A percentile compares a stretch with the other conserved stretches of the same genome.
Conservation (phyloP, 2,113 vertebrate species). For the Octodon degus region DNA sequence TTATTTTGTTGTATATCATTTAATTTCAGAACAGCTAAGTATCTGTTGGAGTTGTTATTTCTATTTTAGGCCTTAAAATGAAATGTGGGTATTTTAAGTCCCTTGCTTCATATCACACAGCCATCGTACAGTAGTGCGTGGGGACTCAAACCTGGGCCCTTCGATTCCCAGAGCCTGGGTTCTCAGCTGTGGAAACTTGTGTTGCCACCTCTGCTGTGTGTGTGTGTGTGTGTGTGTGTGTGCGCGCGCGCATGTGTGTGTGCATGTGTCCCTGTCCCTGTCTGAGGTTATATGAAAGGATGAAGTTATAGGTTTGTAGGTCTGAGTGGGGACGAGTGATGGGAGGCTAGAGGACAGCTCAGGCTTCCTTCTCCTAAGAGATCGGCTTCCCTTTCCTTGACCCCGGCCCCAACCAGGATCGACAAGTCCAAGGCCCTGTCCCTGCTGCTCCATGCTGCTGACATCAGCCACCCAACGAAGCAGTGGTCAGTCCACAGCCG, state of each 20-base stretch:
- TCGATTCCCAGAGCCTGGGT: background rate
- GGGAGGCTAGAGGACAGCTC: background rate
- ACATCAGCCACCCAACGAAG: slow-evolving; percentile 95
- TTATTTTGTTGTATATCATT: slow-evolving; percentile 43
- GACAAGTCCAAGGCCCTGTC: slow-evolving; percentile 94
- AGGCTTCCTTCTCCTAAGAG: slow-evolving; percentile 17
- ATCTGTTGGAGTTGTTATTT: slow-evolving; percentile 11
- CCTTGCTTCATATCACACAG: background rate
- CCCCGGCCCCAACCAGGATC: slow-evolving; percentile 83
- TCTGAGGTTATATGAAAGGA: background rate
- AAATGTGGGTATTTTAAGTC: slow-evolving; percentile 47
- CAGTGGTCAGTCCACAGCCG: slow-evolving; percentile 92
- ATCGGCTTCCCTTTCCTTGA: slow-evolving; percentile 23
- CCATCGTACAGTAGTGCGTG: background rate
- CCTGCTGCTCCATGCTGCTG: slow-evolving; percentile 93
- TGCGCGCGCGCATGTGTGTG: background rate
- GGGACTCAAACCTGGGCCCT: background rate
- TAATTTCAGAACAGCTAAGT: slow-evolving; percentile 52
- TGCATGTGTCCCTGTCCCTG: background rate
- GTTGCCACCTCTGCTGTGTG: background rate
- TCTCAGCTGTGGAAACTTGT: background rate
- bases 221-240: background rate
- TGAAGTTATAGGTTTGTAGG: background rate
- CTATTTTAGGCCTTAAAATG: slow-evolving; percentile 40
- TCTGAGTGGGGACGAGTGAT: background rate